Percentiles rank a stretch among this genome's conserved stretches.
Conservation (phyloP, 2,113 vertebrate genomes). For the Spea multiplicata region DNA sequence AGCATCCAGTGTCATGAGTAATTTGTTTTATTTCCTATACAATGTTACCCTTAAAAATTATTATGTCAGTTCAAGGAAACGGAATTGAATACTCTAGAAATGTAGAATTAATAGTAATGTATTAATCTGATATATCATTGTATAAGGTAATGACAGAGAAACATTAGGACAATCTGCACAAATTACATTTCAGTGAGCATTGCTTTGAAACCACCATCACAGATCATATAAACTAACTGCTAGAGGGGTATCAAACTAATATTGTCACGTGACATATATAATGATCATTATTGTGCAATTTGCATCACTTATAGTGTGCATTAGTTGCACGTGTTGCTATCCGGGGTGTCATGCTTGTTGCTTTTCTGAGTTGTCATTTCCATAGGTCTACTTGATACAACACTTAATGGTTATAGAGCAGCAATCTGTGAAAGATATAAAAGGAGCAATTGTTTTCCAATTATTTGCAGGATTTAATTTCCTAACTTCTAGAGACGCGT, state of each 20-base stretch:
- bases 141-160: too few relatives aligned
- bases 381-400: slow-evolving; percentile 26
- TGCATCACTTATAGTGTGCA: slow-evolving; percentile 15
- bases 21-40: too few relatives aligned
- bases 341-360: slow-evolving; percentile 29
- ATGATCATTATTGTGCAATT: slow-evolving; percentile 27
- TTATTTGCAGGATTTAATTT: slow-evolving; percentile 46
- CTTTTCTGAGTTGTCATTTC: slow-evolving; percentile 42
- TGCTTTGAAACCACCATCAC: not conserved
- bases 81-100: too few relatives aligned
- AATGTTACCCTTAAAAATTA: too few relatives aligned
- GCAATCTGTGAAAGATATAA: slow-evolving; percentile 40
- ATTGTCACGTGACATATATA: slow-evolving; percentile 13
- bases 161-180: not conserved
- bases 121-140: not conserved
- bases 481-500: slow-evolving; percentile 36
- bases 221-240: not conserved
- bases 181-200: not conserved
- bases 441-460: slow-evolving; percentile 43
- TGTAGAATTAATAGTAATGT: not conserved
- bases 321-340: slow-evolving; percentile 27
- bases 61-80: too few relatives aligned
- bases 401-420: slow-evolving; percentile 30
- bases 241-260: not conserved
- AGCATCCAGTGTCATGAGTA: too few relatives aligned